Base-by-base conservation (phyloP, 2,888 invertebrate species). In the Cheilosia scutellata region DNA sequence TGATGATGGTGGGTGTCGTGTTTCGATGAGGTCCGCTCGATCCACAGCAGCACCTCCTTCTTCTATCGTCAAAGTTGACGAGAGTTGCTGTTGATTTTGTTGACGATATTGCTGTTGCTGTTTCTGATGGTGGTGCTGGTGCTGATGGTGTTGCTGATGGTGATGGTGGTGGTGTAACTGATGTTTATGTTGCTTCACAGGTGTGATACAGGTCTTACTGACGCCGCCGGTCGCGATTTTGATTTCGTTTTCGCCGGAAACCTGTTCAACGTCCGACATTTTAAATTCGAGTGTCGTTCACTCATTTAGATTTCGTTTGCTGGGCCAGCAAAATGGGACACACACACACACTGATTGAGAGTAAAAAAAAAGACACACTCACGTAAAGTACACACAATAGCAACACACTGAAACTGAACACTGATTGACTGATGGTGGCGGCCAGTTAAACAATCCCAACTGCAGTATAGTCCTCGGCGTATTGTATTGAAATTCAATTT, bases 251-350 rank as follows among this genome's bases (percentile, higher is more conserved):
- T 90, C 89, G 89, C 90, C 89, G 89, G 90, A 90, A 88, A 91
- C 90, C 89, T 92, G 91, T 90, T 92, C 92, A 91, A 91, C 91
- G 91, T 92, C 91, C 90, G 92, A 92, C 92, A 92, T 92, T 91
- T 91, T 90, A 89, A 89, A 89, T 88, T 88, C 88, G 89, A 88
- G 87, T 89, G 87, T 71, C 80, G 88, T 87, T 86, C 87, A 88
- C 84, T 83, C 89, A 89, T 89, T 89, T 89, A 89, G 87, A 78
- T 87, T 87, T 82, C 76, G 82, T 86, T 86, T 82, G 82, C 86
- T 77, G 29, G 44, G 62, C 75, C 79, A 84, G 79, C 79, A 84
- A 84, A 79, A 75, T 70, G 7, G 16, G 33, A 63, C 16, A 42
- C 70, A 63, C 58, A 40, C 55, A 58, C 49, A 33, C 66, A 72